Conservation (phyloP, 1,140 invertebrate genomes). For the Akabosia matsudoensis region DNA sequence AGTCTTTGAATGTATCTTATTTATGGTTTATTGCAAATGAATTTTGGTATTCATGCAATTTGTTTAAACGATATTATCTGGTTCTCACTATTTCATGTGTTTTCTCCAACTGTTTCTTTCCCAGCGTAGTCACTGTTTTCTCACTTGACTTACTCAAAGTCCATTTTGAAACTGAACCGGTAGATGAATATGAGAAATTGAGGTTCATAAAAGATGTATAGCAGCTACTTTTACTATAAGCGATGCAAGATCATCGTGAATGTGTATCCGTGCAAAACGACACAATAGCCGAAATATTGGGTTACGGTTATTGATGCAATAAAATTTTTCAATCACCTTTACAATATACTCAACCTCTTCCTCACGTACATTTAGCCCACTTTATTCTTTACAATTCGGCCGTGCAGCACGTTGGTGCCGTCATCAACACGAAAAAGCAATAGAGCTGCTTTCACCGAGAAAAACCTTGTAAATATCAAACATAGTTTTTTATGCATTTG, state of each 20-base stretch:
- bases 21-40: no score
- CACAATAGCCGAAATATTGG: neutral
- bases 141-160: no score
- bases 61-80: no score
- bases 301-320: constrained; percentile 18
- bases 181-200: no score
- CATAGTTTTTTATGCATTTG: neutral
- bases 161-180: no score
- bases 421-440: neutral
- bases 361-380: neutral
- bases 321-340: constrained; percentile 17
- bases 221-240: constrained; percentile 7
- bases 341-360: neutral
- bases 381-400: neutral
- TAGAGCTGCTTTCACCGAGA: neutral
- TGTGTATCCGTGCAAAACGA: neutral
- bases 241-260: neutral
- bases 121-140: no score
- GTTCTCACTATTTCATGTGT: no score
- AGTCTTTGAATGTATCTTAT: no score
- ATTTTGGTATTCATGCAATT: no score
- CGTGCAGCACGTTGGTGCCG: neutral
- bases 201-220: no score
- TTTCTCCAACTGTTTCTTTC: no score
- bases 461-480: neutral